Percentiles rank a stretch among this genome's conserved stretches.
phyloP scores from a whole-genome alignment of 1,140 invertebrate genomes.

The Charaxes varanes region DNA sequence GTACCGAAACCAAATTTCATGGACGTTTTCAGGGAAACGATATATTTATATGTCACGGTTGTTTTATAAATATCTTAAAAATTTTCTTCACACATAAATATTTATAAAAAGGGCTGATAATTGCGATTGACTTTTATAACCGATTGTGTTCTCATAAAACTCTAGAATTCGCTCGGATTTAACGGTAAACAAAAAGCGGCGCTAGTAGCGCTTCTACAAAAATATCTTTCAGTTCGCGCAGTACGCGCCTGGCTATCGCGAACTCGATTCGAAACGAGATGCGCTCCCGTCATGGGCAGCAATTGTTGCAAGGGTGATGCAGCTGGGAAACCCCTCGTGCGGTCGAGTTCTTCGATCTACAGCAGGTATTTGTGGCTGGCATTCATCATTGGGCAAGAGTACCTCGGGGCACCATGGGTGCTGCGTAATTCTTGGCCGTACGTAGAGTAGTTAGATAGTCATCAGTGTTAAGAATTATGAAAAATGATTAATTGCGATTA shows the following conservation, averaged over 20 bases:
- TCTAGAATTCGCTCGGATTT: background rate
- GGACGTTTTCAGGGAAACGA: slow-evolving; percentile 5
- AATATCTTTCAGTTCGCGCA: slow-evolving; percentile 46
- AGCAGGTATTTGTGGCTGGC: slow-evolving; percentile 59
- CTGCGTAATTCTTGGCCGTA: slow-evolving; percentile 33
- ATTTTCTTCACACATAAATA: too few relatives aligned
- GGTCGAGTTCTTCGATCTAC: slow-evolving; percentile 57
- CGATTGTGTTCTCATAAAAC: background rate
- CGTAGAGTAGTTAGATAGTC: slow-evolving; percentile 26
- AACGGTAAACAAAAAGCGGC: slow-evolving; percentile 38
- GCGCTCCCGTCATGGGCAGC: slow-evolving; percentile 62
- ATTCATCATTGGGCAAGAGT: slow-evolving; percentile 42
- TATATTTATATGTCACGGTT: background rate
- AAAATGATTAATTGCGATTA: slow-evolving; percentile 4
- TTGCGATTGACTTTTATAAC: too few relatives aligned
- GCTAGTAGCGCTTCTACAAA: slow-evolving; percentile 46
- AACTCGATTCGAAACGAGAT: slow-evolving; percentile 52
- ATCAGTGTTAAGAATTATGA: slow-evolving; percentile 16
- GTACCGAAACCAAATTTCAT: slow-evolving; percentile 4
- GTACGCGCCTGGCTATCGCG: slow-evolving; percentile 48
- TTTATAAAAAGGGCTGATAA: too few relatives aligned
- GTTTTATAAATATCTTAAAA: too few relatives aligned
- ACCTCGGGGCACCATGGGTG: slow-evolving; percentile 42
- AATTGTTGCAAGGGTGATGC: slow-evolving; percentile 68
- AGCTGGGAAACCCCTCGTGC: slow-evolving; percentile 44